Percentiles rank a stretch among this genome's conserved stretches.
These are phyloP conservation scores for Pogonocherus hispidulus DNA, from an alignment of 2,888 invertebrate genomes.

Conservation along the genomic window DNA sequence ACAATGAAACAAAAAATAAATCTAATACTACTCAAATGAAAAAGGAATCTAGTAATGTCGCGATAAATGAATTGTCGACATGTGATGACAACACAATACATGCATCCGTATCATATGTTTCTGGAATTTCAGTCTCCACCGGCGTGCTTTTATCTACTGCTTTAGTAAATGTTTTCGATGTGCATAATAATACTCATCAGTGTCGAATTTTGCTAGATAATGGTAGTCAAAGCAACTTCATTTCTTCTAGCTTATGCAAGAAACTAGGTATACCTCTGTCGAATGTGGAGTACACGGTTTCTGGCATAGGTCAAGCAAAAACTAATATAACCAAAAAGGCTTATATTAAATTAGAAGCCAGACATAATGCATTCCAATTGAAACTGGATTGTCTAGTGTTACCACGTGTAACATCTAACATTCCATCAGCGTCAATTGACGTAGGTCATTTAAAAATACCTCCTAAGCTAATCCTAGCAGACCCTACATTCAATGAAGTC, in stretches of 20 bases:
- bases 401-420: background rate
- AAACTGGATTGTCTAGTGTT: background rate
- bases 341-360: background rate
- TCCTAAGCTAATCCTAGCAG: conserved; percentile 4
- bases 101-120: background rate
- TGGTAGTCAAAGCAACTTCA: background rate
- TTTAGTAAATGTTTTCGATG: background rate
- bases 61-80: no score
- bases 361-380: background rate
- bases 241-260: background rate
- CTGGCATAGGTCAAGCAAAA: background rate
- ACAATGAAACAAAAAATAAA: background rate
- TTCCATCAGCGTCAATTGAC: background rate
- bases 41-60: background rate
- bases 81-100: no score
- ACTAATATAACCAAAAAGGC: background rate
- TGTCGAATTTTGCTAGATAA: background rate
- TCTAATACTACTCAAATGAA: background rate
- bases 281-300: background rate
- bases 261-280: background rate
- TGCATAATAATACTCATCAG: background rate
- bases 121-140: background rate
- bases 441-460: background rate
- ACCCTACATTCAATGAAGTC: conserved; percentile 18
- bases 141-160: background rate